Evolutionary conservation across 2,797 vertebrate genomes (phyloP), one percentile per base, ranked within the genome.

Genomic region (Clangula hyemalis): DNA sequence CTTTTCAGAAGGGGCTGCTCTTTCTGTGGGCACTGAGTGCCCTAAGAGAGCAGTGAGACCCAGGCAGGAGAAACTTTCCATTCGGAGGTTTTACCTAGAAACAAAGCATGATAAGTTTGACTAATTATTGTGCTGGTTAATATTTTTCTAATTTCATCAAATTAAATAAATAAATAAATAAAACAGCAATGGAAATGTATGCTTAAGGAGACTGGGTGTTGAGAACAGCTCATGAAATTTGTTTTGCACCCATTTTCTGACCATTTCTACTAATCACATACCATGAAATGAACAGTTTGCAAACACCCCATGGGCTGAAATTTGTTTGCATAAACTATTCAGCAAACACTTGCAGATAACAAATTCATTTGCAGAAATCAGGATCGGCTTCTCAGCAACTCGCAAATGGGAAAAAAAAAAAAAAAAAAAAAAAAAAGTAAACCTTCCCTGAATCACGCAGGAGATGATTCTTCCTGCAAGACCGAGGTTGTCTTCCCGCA

Each of bases 331-430:
- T 95, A 96, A 94, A 95, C 91, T 94, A 78, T 94, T 95, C 93
- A 54, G 79, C 57, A 87, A 97, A 87, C 76, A 86, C 94, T 96
- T 62, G 72, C 93, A 97, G 96, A 96, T 97, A 97, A 96, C 95
- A 96, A 97, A 97, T 95, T 97, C 95, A 95, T 97, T 97, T 97
- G 92, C 92, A 81, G 93, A 92, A 96, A 97, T 95, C 85, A 87
- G 90, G 93, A 95, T 95, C 92, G 69, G 95, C 89, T 95, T 94
- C 93, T 93, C 88, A 53, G 93, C 89, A 71, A 69, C 80, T 79
- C 1, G 5, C 69, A 93, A 95, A 93, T 66, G 72, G 81, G 57
- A 86, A 90, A 90, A 51, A 75, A 83, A 17, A 36, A n/a, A n/a
- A 71, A 27, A 45, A 21, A 15, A 39, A 17, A 57, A 73, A 3